phyloP scores from a whole-genome alignment of 2,888 invertebrate species.

The Chalcis sispes region DNA sequence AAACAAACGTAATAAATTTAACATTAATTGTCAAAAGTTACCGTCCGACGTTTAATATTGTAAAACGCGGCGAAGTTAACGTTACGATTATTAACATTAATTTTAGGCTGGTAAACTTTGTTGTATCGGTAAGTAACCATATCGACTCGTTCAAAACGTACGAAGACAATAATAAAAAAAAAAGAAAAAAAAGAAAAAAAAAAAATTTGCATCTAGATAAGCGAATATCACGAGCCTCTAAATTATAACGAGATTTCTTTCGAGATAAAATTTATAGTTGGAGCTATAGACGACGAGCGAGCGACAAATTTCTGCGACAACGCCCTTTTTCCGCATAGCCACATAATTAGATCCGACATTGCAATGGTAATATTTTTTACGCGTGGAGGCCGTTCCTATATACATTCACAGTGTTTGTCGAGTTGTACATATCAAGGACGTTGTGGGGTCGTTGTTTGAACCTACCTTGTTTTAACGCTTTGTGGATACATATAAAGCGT shows the following conservation, averaged over 20 bases:
- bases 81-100: no score
- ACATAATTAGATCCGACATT: conserved; percentile 53
- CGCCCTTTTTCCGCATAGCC: conserved; percentile 53
- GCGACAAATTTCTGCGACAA: conserved; percentile 44
- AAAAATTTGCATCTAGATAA: not conserved
- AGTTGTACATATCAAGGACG: conserved; percentile 27
- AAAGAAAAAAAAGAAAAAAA: no score
- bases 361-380: conserved; percentile 26
- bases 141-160: no score
- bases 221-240: not conserved
- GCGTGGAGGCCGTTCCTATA: conserved; percentile 33
- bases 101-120: no score
- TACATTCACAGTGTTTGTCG: not conserved
- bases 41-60: no score
- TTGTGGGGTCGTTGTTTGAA: conserved; percentile 44
- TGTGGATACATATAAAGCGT: not conserved
- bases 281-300: no score
- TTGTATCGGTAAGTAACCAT: no score
- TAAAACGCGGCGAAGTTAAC: no score
- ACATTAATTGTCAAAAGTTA: no score
- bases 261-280: conserved; percentile 40
- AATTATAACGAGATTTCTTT: conserved; percentile 27
- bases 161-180: no score
- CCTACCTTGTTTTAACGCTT: not conserved
- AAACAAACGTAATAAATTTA: no score